Evolutionary conservation across 2,113 vertebrate species (phyloP), one percentile per base, ranked within the genome.

Genomic region (Pomatostomus ruficeps): DNA sequence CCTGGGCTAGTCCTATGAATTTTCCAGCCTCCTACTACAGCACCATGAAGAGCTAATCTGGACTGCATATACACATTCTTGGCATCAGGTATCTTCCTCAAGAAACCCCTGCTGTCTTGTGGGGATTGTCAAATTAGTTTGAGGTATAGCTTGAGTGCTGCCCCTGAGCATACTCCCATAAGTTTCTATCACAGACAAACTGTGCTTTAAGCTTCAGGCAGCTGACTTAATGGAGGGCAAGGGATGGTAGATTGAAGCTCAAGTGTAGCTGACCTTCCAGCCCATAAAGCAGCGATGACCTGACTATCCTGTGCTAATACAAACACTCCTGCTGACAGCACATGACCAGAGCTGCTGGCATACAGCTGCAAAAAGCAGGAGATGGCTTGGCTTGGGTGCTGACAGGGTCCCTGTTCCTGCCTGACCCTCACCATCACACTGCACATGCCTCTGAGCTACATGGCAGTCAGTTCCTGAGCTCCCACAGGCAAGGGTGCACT

Each of bases 251-350:
- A 96, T 97, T 79, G 94, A 76, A 95, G 93, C 93, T 96, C 91
- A 95, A 96, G 80, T 92, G 93, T 95, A 81, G 89, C 84, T 95
- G 95, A 96, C 93, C 94, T 91, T 88, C 82, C 73, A 93, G 94
- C 84, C 95, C 95, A 82, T 95, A 96, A 96, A 95, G 80, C 84
- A 93, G 80, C 7, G 6, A 90, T 92, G 91, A 83, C 85, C 78
- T 82, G 85, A 71, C 62, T 86, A 4, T 48, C 51, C 75, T 51
- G 75, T 29, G 55, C 42, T 85, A 83, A 80, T 76, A 76, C 75
- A 80, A 95, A 45, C 67, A 51, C 46, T 61, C 59, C 38, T 77
- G 59, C 88, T 77, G 82, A 74, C 58, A 83, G 75, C 85, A 80
- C 48, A 23, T 6, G 42, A 43, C 46, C 2, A 0, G 82, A 93